Conservation (phyloP, 2,113 vertebrate genomes). For the Centrocercus urophasianus region DNA sequence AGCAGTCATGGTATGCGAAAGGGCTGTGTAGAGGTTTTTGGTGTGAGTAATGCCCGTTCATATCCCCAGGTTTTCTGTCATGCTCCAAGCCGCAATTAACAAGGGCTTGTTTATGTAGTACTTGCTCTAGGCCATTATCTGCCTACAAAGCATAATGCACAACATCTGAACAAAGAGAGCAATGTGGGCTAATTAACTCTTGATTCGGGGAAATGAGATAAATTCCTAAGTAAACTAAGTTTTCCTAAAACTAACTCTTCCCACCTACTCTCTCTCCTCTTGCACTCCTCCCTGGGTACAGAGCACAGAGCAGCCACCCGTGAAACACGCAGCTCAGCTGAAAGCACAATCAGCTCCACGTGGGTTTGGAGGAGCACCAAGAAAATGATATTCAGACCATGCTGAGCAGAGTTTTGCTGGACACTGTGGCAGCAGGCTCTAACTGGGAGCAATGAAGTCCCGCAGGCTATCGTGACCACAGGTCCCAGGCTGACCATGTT, state of each 20-base stretch:
- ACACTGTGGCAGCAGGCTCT: fast-evolving
- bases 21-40: not conserved
- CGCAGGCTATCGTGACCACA: not conserved
- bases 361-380: not conserved
- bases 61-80: not conserved
- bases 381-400: not conserved
- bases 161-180: constrained; percentile 19
- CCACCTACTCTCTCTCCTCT: not conserved
- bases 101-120: constrained; percentile 47
- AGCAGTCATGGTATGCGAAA: not conserved
- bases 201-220: constrained; percentile 23
- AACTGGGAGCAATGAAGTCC: not conserved
- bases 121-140: not conserved
- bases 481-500: not conserved
- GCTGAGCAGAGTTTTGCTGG: not conserved
- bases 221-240: constrained; percentile 11
- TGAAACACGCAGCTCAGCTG: not conserved
- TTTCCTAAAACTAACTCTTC: constrained; percentile 16
- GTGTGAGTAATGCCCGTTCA: not conserved
- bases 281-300: not conserved
- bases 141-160: not conserved
- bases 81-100: not conserved
- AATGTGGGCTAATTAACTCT: constrained; percentile 39
- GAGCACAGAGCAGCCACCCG: not conserved
- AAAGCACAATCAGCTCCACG: not conserved